Conservation (phyloP, 92 coral and sea anemone species). For the Muricea muricata region DNA sequence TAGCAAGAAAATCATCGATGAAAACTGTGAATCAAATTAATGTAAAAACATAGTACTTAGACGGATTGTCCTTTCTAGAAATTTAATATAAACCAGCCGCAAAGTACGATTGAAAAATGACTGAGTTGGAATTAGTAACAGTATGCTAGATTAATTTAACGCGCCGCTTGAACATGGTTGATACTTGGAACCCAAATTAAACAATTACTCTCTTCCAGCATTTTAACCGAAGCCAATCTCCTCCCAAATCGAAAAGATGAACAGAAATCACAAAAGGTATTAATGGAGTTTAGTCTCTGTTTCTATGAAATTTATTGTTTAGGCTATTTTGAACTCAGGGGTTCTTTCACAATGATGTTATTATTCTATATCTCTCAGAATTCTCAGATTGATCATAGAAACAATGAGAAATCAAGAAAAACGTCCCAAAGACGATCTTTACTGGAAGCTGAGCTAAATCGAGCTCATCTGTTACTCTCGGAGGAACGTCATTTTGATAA, state of each 20-base stretch:
- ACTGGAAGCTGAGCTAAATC: slow-evolving; percentile 12
- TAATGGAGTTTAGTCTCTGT: too few relatives aligned
- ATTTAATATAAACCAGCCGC: too few relatives aligned
- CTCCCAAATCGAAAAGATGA: slow-evolving; percentile 25
- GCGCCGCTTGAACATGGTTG: not conserved
- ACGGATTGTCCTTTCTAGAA: too few relatives aligned
- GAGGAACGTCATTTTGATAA: not conserved
- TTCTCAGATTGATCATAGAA: slow-evolving; percentile 17
- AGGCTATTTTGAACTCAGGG: too few relatives aligned
- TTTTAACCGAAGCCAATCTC: slow-evolving; percentile 36
- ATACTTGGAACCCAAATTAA: not conserved
- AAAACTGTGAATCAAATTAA: too few relatives aligned
- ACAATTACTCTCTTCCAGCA: not conserved
- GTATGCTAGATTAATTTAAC: too few relatives aligned
- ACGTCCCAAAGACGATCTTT: slow-evolving; percentile 2
- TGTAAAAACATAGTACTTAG: too few relatives aligned
- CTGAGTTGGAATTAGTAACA: too few relatives aligned
- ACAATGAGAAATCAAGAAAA: not conserved
- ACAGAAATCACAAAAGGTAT: not conserved
- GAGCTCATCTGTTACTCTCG: slow-evolving; percentile 11
- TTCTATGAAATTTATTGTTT: not conserved
- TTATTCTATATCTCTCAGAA: slow-evolving; percentile 3
- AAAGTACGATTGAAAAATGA: too few relatives aligned
- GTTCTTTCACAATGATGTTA: not conserved
- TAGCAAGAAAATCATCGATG: too few relatives aligned